Conservation (phyloP, 2,113 vertebrate species). For the Psettodes erumei region DNA sequence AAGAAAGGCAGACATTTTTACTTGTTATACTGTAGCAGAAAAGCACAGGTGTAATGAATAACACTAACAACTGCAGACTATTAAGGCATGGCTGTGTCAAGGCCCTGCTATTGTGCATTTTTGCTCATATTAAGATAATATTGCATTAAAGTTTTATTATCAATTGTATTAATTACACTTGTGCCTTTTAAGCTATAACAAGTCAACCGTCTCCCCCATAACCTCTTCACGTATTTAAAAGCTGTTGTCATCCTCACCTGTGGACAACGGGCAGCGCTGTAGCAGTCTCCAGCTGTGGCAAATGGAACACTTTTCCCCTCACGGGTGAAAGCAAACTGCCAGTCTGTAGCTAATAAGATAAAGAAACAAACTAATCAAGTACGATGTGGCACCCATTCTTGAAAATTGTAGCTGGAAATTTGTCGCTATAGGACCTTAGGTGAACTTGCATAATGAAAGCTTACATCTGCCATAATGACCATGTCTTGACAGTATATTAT, state of each 20-base stretch:
- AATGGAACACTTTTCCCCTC: conserved; percentile 93
- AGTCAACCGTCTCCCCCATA: not conserved
- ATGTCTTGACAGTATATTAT: conserved; percentile 22
- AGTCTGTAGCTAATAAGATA: conserved; percentile 88
- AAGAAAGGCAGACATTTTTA: not conserved
- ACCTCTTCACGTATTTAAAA: not conserved
- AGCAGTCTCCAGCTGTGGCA: conserved; percentile 96
- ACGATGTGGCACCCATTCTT: not conserved
- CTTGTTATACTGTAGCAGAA: not conserved
- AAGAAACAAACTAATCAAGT: not conserved
- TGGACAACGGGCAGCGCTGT: conserved; percentile 92
- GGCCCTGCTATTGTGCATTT: not conserved
- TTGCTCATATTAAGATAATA: too few species aligned
- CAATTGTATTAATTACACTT: not conserved
- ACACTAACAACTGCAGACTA: not conserved
- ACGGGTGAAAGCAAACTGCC: conserved; percentile 89
- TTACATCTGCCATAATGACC: conserved; percentile 32
- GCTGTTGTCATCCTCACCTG: conserved; percentile 85
- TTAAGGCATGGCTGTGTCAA: not conserved
- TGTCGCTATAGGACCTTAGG: not conserved
- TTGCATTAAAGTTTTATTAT: too few species aligned
- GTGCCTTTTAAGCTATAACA: not conserved
- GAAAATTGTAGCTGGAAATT: not conserved
- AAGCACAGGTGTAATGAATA: not conserved
- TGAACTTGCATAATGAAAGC: conserved; percentile 27